Evolutionary conservation across 2,888 invertebrate genomes (phyloP).

Genomic region (Eristalinus aeneus): DNA sequence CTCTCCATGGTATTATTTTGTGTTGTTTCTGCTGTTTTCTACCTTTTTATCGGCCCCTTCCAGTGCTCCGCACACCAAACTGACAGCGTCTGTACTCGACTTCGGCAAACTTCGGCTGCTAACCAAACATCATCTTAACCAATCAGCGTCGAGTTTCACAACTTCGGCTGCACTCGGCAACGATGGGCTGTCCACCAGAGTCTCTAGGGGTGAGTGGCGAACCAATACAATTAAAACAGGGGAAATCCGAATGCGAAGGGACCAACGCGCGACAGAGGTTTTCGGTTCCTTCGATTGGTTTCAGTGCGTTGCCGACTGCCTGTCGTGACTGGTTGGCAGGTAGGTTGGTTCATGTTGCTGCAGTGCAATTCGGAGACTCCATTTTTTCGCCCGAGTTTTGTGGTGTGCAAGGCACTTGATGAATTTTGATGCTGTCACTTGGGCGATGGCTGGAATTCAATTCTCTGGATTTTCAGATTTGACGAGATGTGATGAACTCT

Average conservation of each 20-base stretch:
- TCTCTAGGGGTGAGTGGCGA: slow-evolving; percentile 51
- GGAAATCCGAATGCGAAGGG: slow-evolving; percentile 48
- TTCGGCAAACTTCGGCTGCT: slow-evolving; percentile 63
- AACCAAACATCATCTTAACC: slow-evolving; percentile 60
- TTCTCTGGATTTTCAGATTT: background rate
- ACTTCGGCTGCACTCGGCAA: slow-evolving; percentile 58
- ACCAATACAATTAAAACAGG: slow-evolving; percentile 63
- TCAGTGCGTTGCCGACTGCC: slow-evolving; percentile 58
- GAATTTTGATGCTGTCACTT: background rate
- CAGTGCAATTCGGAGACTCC: slow-evolving; percentile 24
- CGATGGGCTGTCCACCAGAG: slow-evolving; percentile 44
- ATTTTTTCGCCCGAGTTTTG: slow-evolving; percentile 41
- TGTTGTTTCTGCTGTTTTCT: background rate
- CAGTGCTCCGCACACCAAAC: slow-evolving; percentile 17
- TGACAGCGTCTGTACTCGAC: slow-evolving; percentile 7
- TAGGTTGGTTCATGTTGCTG: background rate
- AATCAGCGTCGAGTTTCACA: slow-evolving; percentile 36
- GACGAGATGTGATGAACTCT: background rate
- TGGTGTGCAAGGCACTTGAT: background rate
- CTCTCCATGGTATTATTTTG: background rate
- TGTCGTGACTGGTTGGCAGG: slow-evolving; percentile 30
- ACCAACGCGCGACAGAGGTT: slow-evolving; percentile 18
- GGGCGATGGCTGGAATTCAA: too few species aligned
- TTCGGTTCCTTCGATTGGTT: slow-evolving; percentile 61
- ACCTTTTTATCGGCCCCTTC: background rate